Evolutionary conservation across 2,888 invertebrate species (phyloP), one percentile per base, ranked within the genome.

Genomic region (Calliphora vomitoria): DNA sequence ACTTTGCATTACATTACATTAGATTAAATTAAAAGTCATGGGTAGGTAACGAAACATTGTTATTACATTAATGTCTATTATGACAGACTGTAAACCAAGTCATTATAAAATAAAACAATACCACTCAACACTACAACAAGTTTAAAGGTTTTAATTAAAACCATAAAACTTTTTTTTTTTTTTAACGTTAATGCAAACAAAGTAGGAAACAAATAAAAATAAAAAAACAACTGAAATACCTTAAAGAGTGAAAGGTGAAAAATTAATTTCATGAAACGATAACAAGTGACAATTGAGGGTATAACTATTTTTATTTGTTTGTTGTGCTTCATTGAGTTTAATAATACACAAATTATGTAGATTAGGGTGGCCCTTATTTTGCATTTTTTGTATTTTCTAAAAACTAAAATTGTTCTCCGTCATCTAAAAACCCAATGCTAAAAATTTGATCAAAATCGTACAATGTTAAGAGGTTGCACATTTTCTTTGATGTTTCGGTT

Each of bases 31-130:
- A 20, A 50, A 64, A 44, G 53, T 62, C 35, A 47, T 62, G 35
- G 47, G 8, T 18, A 74, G 47, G 13, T 31, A 58, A 74, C 38
- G 15, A 44, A 71, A 71, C 55, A 83, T 62, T 78, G 64, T 78
- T 83, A 83, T 71, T 55, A 44, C 44, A 58, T 72, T 62, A 47
- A 44, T 55, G 62, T 47, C 20, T 64, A 53, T 78, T 71, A 64
- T 58, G 62, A 83, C 69, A 78, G 71, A 18, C 15, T 64, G 64
- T 78, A 64, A 78, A 78, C 50, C 64, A 55, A 71, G 53, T 62
- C 13, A 83, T 53, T 41, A 31, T 8, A 68, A 68, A 68, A 68
- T 25, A 47, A 66, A 44, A 18, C 3, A 44, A 66, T 5, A 66
- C 31, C 55, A 55, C 13, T 44, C 31, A 66, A 83, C 76, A 71